Evolutionary conservation across 1,140 invertebrate species (phyloP), one percentile per base, ranked within the genome.

Genomic region (Eciton burchellii): DNA sequence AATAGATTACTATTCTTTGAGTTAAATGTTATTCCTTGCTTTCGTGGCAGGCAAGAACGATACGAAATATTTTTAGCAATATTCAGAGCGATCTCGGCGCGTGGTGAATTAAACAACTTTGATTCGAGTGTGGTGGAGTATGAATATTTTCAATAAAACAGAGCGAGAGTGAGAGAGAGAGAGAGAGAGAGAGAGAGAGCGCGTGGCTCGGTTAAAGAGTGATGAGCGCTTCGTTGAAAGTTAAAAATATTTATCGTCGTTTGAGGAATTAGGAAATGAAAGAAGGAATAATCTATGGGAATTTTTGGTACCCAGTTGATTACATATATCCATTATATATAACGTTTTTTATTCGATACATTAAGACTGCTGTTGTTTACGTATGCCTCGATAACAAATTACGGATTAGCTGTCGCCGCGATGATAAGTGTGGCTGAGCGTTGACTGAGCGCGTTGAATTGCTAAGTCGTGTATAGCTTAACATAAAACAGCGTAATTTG

Each of bases 401-500:
- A 88, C 87, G 77, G 89, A 84, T 87, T 91, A 88, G 81, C 84
- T 89, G 84, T 83, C 66, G 84, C 84, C 57, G 85, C 43, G 47
- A 86, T 85, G 88, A 6, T 88, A 90, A 88, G 89, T 54, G 82
- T 84, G 59, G 70, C 82, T 35, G 35, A 81, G 83, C 84, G 82
- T 88, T 88, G 88, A 90, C 83, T 90, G 85, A 89, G 82, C 82
- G 83, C 83, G 88, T 89, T 83, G 84, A 56, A 89, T 87, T 91
- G 85, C 85, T 87, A 89, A 85, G 90, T 90, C 89, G 86, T 87
- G 63, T 85, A 81, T 88, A 89, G 86, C 86, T 85, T 90, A 86
- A 35, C 43, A 63, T 89, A 88, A 45, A n/a, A 89, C 85, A 85
- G 89, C 86, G 89, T 93, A 93, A 93, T 93, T 94, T 93, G 93